phyloP scores from a whole-genome alignment of 2,888 invertebrate genomes.

The Labia minor region DNA sequence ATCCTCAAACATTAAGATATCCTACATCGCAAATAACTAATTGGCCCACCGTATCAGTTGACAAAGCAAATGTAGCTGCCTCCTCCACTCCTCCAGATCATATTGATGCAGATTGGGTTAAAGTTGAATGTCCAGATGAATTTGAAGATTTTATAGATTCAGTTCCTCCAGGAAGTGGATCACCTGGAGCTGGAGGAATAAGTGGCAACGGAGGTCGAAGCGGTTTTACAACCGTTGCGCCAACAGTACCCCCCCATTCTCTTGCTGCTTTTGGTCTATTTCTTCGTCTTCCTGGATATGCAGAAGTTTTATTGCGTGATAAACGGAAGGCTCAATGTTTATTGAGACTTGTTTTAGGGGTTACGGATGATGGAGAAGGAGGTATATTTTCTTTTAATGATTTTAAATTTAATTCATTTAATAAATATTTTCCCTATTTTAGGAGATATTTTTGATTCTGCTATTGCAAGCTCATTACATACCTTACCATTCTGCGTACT shows the following conservation, averaged over 20 bases:
- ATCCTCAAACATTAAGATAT: constrained; percentile 51
- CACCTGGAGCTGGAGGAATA: constrained; percentile 19
- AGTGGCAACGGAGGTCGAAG: constrained; percentile 23
- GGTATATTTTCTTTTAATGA: constrained; percentile 40
- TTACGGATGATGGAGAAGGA: constrained; percentile 85
- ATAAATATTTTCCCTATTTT: constrained; percentile 27
- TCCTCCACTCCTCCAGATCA: constrained; percentile 22
- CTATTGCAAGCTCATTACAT: constrained; percentile 55
- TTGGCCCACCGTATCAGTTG: constrained; percentile 19
- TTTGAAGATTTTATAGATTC: constrained; percentile 40
- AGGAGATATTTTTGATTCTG: constrained; percentile 59
- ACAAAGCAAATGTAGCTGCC: neutral
- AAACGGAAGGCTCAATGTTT: constrained; percentile 77
- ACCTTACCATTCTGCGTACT: constrained; percentile 71
- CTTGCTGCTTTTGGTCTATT: constrained; percentile 83
- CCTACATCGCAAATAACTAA: constrained; percentile 21
- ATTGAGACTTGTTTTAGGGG: constrained; percentile 75
- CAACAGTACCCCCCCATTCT: constrained; percentile 73
- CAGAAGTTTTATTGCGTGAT: constrained; percentile 74
- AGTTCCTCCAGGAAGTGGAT: constrained; percentile 22
- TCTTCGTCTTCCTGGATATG: constrained; percentile 79
- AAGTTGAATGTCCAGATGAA: constrained; percentile 41
- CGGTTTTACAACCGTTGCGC: constrained; percentile 31
- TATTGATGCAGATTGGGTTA: constrained; percentile 48
- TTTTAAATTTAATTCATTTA: too few relatives aligned